Evolutionary conservation across 2,888 invertebrate genomes (phyloP).

Genomic region (Diploptera punctata): DNA sequence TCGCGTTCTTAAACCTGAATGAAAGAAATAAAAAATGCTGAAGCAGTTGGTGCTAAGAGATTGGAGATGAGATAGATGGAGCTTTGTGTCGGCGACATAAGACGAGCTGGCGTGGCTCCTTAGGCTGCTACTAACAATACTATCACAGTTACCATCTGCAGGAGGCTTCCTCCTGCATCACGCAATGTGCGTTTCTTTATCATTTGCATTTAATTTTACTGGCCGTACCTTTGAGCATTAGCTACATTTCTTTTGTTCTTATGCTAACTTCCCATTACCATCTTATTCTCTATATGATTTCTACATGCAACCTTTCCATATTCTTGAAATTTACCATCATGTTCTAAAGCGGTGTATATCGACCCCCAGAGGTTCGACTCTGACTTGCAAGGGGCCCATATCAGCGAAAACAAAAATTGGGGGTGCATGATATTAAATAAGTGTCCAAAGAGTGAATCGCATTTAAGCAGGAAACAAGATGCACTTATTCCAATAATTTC

Average conservation of each 20-base stretch:
- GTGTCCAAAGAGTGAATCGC: too few relatives aligned
- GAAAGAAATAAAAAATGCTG: not conserved
- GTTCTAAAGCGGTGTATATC: not conserved
- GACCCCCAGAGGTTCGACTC: too few relatives aligned
- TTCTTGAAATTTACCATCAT: not conserved
- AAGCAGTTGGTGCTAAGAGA: constrained; percentile 17
- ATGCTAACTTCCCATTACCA: too few relatives aligned
- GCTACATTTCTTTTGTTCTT: too few relatives aligned
- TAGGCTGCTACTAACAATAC: constrained; percentile 6
- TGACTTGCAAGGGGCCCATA: too few relatives aligned
- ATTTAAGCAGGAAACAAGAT: too few relatives aligned
- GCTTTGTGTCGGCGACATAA: constrained; percentile 6
- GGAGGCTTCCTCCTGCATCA: not conserved
- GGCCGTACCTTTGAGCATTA: too few relatives aligned
- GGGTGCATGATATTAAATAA: too few relatives aligned
- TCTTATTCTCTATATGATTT: too few relatives aligned
- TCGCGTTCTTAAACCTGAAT: not conserved
- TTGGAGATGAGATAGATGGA: constrained; percentile 15
- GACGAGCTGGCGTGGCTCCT: constrained; percentile 16
- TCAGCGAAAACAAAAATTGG: too few relatives aligned
- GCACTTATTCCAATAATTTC: too few relatives aligned
- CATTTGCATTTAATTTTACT: constrained; percentile 6
- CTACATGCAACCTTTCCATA: too few relatives aligned
- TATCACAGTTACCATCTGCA: constrained; percentile 19
- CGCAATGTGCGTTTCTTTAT: not conserved